Percentiles rank a stretch among this genome's conserved stretches.
phyloP scores from a whole-genome alignment of 2,797 vertebrate species.

The Otolemur crassicaudatus region DNA sequence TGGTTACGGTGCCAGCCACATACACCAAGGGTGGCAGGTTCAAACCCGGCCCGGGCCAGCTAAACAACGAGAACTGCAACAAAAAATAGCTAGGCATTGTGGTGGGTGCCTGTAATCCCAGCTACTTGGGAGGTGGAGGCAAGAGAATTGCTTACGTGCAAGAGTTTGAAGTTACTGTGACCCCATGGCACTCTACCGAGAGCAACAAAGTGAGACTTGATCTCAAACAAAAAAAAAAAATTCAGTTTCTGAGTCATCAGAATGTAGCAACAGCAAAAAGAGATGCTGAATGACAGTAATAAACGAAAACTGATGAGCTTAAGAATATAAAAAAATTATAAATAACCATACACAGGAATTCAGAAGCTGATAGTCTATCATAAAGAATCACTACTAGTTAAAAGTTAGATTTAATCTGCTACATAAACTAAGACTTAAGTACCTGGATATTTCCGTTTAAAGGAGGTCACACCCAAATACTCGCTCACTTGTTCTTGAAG shows the following conservation, averaged over 20 bases:
- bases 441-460: constrained; percentile 99
- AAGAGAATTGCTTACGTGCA: too few relatives aligned
- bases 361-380: not conserved
- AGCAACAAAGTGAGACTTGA: too few relatives aligned
- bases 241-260: not conserved
- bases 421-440: constrained; percentile 76
- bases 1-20: too few relatives aligned
- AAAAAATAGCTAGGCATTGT: too few relatives aligned
- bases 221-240: too few relatives aligned
- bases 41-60: too few relatives aligned
- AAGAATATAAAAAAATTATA: not conserved
- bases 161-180: too few relatives aligned
- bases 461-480: constrained; percentile 98
- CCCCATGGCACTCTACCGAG: too few relatives aligned
- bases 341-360: not conserved
- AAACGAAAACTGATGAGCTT: not conserved
- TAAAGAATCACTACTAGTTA: not conserved
- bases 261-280: not conserved
- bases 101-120: too few relatives aligned
- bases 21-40: too few relatives aligned
- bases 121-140: too few relatives aligned
- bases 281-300: accelerated
- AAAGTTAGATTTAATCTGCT: not conserved
- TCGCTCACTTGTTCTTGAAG: constrained; percentile 99
- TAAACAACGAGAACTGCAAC: too few relatives aligned